phyloP scores from a whole-genome alignment of 2,113 vertebrate species.

The Bos javanicus region DNA sequence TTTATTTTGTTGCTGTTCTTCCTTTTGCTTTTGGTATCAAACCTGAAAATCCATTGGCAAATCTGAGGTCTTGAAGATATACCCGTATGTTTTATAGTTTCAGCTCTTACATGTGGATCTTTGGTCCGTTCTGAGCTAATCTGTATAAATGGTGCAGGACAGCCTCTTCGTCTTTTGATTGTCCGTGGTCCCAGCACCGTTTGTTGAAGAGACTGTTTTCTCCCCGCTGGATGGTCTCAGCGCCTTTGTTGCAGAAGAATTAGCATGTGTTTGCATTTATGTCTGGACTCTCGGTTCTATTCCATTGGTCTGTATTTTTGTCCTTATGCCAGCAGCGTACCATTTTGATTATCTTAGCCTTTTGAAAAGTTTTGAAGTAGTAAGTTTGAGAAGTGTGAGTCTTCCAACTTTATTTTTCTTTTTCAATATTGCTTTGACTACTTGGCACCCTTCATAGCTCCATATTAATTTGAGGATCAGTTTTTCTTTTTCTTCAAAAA shows the following conservation, averaged over 20 bases:
- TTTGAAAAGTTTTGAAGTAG: neutral
- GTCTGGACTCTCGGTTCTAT: neutral
- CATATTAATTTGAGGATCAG: neutral
- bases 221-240: neutral
- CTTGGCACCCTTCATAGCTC: neutral
- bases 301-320: neutral
- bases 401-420: neutral
- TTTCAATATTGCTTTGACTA: neutral
- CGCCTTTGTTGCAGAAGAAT: neutral
- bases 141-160: neutral
- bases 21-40: neutral
- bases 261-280: neutral
- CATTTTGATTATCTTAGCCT: neutral
- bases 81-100: neutral
- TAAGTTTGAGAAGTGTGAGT: neutral
- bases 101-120: neutral
- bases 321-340: neutral
- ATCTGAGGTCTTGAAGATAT: neutral
- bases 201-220: neutral
- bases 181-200: neutral
- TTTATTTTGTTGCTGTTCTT: neutral
- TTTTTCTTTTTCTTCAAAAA: neutral
- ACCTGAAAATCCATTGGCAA: neutral
- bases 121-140: neutral
- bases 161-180: neutral